Evolutionary conservation across 2,113 vertebrate genomes (phyloP).

Genomic region (Noturus placidus): DNA sequence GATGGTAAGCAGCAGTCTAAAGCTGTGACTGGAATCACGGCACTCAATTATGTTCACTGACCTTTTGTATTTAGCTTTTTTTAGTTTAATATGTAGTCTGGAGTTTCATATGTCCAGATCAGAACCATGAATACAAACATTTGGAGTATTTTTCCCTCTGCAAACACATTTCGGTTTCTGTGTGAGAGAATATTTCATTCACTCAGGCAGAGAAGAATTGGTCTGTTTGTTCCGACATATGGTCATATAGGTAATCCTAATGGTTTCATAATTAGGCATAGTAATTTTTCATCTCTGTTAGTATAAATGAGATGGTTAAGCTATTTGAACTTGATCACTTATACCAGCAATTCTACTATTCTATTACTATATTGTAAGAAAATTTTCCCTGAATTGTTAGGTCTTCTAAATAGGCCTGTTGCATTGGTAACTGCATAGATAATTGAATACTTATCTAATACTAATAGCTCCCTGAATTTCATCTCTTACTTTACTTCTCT

Average conservation of each 20-base stretch:
- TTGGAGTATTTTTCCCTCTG: background rate
- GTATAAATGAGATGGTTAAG: background rate
- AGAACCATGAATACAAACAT: background rate
- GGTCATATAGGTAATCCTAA: background rate
- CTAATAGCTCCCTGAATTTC: background rate
- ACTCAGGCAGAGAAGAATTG: background rate
- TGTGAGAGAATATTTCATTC: background rate
- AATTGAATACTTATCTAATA: background rate
- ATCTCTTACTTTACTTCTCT: constrained; percentile 38
- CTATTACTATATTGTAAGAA: background rate
- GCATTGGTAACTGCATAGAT: background rate
- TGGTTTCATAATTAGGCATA: background rate
- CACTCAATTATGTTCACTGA: background rate
- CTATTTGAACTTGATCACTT: background rate
- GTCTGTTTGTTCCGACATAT: background rate
- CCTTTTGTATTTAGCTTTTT: background rate
- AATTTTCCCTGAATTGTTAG: background rate
- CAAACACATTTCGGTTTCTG: background rate
- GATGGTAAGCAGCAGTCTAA: constrained; percentile 81
- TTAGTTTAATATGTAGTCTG: background rate
- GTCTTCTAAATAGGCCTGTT: background rate
- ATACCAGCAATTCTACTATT: background rate
- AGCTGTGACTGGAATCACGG: background rate
- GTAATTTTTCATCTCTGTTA: background rate
- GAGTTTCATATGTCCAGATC: background rate